phyloP scores from a whole-genome alignment of 2,888 invertebrate species.

The Nephrotoma appendiculata region DNA sequence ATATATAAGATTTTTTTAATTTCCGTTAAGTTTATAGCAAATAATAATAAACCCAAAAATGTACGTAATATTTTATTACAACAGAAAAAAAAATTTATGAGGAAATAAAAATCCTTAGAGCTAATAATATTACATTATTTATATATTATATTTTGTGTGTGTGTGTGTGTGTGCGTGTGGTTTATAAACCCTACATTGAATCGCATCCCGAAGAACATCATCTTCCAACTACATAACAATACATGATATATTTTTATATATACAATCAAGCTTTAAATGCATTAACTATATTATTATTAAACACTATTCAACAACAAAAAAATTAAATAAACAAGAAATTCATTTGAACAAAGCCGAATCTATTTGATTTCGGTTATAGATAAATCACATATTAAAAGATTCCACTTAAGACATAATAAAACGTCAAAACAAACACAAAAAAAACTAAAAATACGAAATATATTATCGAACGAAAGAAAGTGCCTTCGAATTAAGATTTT shows the following conservation, averaged over 20 bases:
- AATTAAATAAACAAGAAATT: neutral
- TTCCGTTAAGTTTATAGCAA: neutral
- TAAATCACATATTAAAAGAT: neutral
- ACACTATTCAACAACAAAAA: neutral
- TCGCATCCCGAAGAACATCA: neutral
- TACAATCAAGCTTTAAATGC: neutral
- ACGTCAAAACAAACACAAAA: neutral
- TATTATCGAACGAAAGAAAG: neutral
- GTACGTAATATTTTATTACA: neutral
- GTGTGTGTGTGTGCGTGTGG: neutral
- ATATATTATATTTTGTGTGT: neutral
- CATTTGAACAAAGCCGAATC: neutral
- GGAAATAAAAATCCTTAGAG: neutral
- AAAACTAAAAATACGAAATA: neutral
- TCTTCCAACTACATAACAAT: neutral
- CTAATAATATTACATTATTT: neutral
- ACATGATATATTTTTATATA: neutral
- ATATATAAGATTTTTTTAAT: neutral
- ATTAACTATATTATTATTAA: neutral
- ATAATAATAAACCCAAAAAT: neutral
- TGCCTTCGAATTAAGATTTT: neutral
- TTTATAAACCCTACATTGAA: neutral
- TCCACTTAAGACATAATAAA: neutral
- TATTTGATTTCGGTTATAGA: neutral
- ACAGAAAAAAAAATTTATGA: neutral